Conservation (phyloP, 2,113 vertebrate genomes). For the Sphyrna mokarran region DNA sequence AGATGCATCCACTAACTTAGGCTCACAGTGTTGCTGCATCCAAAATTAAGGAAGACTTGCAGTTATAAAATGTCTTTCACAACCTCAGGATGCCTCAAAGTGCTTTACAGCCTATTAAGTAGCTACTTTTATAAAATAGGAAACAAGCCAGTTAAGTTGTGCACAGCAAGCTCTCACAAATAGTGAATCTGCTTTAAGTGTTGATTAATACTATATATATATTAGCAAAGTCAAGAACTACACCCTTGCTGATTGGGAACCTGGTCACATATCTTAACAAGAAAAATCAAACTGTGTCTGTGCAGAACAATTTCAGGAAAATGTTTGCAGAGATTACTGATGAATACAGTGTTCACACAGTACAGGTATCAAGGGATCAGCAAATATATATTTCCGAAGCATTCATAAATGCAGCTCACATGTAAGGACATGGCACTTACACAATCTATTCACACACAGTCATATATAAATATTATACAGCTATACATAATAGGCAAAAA, state of each 20-base stretch:
- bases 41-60: neutral
- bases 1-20: neutral
- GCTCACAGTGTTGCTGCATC: neutral
- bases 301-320: too few species aligned
- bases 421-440: neutral
- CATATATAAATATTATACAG: neutral
- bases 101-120: neutral
- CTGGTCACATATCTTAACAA: neutral
- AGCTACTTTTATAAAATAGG: neutral
- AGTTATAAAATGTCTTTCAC: neutral
- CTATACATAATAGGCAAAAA: neutral
- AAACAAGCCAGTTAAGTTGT: neutral
- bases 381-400: neutral
- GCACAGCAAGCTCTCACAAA: neutral
- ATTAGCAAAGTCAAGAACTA: neutral
- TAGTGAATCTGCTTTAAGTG: neutral
- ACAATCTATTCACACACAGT: neutral
- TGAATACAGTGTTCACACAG: neutral
- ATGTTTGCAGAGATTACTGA: neutral
- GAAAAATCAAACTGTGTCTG: neutral
- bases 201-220: neutral
- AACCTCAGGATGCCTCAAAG: neutral
- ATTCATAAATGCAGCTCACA: neutral
- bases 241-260: neutral
- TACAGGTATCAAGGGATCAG: neutral